These are phyloP conservation scores for Drosophila maculinotata DNA, from an alignment of 2,888 invertebrate species.

Conservation along the genomic window DNA sequence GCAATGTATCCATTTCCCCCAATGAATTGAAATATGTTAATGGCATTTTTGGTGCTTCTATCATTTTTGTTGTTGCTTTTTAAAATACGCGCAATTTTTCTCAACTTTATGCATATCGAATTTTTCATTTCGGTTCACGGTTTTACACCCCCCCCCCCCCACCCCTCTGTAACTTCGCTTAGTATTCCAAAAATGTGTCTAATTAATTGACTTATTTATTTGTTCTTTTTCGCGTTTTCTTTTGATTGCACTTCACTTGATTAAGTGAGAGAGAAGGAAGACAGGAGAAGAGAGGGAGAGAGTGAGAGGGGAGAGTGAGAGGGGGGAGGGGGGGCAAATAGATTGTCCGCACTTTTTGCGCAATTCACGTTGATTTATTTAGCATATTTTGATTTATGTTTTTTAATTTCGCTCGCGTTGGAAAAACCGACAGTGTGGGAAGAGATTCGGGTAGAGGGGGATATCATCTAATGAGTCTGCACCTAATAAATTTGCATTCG, in stretches of 20 bases:
- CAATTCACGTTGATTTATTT: constrained; percentile 74
- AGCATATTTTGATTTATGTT: constrained; percentile 70
- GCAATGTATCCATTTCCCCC: constrained; percentile 2
- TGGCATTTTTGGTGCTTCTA: constrained; percentile 7
- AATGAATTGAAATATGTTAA: constrained; percentile 18
- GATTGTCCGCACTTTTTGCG: constrained; percentile 37
- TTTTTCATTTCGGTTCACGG: constrained; percentile 10
- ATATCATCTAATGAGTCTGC: constrained; percentile 54
- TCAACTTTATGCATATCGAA: constrained; percentile 16
- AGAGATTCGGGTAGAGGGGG: background rate
- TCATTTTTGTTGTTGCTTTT: constrained; percentile 2
- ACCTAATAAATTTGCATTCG: constrained; percentile 76
- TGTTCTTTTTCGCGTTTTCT: constrained; percentile 11
- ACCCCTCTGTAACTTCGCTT: constrained; percentile 2
- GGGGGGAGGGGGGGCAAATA: background rate
- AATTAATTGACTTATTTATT: constrained; percentile 60
- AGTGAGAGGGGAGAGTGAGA: background rate
- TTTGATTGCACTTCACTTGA: constrained; percentile 45
- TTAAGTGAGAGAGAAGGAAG: constrained; percentile 5
- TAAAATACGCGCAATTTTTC: constrained; percentile 2
- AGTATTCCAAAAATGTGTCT: constrained; percentile 44
- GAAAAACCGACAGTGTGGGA: constrained; percentile 16
- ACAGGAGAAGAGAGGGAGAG: background rate
- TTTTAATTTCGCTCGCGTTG: constrained; percentile 63
- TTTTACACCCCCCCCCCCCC: no score